phyloP scores from a whole-genome alignment of 1,140 invertebrate species.

The Drosophila nikananu region DNA sequence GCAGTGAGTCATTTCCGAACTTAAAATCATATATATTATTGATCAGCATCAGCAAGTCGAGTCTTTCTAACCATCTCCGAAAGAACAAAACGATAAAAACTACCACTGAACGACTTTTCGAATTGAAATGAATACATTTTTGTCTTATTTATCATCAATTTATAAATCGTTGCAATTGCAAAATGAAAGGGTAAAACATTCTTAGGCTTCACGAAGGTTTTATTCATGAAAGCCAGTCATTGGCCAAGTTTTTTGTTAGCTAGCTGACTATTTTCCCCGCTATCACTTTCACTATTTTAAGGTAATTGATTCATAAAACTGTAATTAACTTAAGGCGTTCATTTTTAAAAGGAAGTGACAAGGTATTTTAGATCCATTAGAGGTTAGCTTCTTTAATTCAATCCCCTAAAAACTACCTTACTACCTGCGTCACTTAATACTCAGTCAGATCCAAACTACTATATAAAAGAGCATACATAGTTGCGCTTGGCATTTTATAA shows the following conservation, averaged over 20 bases:
- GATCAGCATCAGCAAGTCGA: no score
- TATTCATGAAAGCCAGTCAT: not conserved
- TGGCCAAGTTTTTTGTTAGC: not conserved
- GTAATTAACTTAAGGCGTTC: not conserved
- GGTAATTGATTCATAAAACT: not conserved
- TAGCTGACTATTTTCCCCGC: not conserved
- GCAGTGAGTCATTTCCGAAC: no score
- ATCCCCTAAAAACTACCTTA: not conserved
- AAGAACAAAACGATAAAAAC: not conserved
- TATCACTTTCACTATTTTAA: not conserved
- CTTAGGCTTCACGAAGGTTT: not conserved
- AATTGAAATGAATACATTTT: not conserved
- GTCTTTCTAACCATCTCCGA: no score
- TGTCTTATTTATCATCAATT: not conserved
- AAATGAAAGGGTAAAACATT: not conserved
- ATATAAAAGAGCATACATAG: not conserved
- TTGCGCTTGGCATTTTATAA: constrained; percentile 3
- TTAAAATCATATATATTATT: no score
- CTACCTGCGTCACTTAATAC: not conserved
- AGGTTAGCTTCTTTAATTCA: not conserved
- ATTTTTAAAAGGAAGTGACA: not conserved
- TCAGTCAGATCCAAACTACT: not conserved
- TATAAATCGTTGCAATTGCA: no score
- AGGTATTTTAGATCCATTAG: not conserved
- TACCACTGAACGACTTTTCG: not conserved